Evolutionary conservation across 2,113 vertebrate species (phyloP).

Genomic region (Piprites chloris): DNA sequence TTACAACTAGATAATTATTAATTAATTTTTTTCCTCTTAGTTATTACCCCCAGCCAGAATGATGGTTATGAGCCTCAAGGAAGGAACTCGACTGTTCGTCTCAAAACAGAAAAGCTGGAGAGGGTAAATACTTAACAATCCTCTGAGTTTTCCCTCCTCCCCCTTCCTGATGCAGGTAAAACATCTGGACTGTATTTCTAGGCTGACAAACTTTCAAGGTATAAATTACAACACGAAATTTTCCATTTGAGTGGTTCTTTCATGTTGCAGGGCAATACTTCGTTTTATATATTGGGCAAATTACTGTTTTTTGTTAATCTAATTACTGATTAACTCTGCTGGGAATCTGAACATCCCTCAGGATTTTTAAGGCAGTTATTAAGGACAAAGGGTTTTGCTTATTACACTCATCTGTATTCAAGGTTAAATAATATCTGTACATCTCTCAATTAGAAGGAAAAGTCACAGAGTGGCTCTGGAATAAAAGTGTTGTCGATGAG

Average conservation of each 20-base stretch:
- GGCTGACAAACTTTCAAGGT: background rate
- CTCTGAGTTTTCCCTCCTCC: background rate
- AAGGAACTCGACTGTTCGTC: constrained; percentile 65
- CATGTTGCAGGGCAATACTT: background rate
- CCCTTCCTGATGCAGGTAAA: background rate
- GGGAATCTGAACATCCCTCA: background rate
- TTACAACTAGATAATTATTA: constrained; percentile 37
- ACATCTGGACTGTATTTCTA: background rate
- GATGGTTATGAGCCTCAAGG: constrained; percentile 48
- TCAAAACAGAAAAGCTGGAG: constrained; percentile 83
- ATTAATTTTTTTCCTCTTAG: constrained; percentile 56
- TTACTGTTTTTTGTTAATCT: constrained; percentile 39
- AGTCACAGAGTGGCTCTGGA: constrained; percentile 3
- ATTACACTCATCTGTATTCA: constrained; percentile 23
- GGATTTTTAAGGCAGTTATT: constrained; percentile 32
- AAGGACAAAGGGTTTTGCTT: constrained; percentile 28
- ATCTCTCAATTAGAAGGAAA: constrained; percentile 41
- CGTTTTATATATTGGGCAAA: background rate
- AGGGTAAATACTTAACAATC: constrained; percentile 74
- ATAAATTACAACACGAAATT: background rate
- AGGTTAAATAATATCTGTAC: constrained; percentile 52
- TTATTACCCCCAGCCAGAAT: constrained; percentile 42
- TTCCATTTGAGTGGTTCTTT: background rate
- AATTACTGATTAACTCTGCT: constrained; percentile 38
- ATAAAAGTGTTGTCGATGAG: constrained; percentile 41